Evolutionary conservation across 1,140 invertebrate genomes (phyloP).

Genomic region (Brachionus rubens): DNA sequence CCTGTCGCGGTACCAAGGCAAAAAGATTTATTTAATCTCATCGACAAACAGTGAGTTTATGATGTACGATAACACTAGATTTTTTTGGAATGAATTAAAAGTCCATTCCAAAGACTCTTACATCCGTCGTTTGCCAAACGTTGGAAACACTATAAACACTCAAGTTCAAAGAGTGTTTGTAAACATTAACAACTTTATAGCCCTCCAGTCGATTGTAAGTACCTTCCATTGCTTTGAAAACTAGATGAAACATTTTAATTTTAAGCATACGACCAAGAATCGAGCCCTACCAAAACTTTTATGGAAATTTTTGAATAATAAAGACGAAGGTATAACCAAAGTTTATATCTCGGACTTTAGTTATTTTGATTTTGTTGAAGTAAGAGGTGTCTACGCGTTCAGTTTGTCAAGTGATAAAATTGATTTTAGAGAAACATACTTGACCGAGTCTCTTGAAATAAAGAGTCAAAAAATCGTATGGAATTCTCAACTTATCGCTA

Average conservation of each 20-base stretch:
- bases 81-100: constrained; percentile 18
- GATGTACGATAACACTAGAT: background rate
- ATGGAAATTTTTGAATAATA: constrained; percentile 39
- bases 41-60: constrained; percentile 19
- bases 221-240: background rate
- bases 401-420: background rate
- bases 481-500: background rate
- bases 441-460: background rate
- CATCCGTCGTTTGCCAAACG: background rate
- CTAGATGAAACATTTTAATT: background rate
- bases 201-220: background rate
- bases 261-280: background rate
- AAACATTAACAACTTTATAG: constrained; percentile 30
- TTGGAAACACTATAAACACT: background rate
- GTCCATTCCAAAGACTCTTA: background rate
- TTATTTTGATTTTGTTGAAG: background rate
- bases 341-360: background rate
- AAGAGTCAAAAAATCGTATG: background rate
- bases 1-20: background rate
- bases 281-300: background rate
- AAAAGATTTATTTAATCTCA: constrained; percentile 24
- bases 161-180: background rate
- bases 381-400: background rate
- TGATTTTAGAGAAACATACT: constrained; percentile 13
- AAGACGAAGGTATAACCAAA: background rate